phyloP scores from a whole-genome alignment of 2,888 invertebrate species.

The Phortica magna region DNA sequence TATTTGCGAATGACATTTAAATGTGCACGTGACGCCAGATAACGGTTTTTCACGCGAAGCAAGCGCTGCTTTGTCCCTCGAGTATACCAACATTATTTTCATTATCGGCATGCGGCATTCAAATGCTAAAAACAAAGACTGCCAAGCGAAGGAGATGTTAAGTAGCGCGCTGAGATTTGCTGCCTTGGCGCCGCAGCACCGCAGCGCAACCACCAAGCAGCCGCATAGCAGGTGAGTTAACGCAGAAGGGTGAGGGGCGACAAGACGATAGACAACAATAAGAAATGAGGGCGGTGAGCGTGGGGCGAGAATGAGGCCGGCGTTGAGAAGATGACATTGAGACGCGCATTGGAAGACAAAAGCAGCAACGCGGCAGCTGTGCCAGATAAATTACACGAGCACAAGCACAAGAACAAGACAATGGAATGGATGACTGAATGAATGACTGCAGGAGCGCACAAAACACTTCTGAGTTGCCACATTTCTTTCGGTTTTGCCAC shows the following conservation, averaged over 20 bases:
- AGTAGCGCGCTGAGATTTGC: constrained; percentile 52
- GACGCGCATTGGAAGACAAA: constrained; percentile 51
- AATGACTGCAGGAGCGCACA: constrained; percentile 51
- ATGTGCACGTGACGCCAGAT: neutral
- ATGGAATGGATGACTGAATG: constrained; percentile 38
- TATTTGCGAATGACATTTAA: neutral
- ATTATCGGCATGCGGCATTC: constrained; percentile 55
- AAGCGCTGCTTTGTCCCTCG: neutral
- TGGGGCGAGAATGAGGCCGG: constrained; percentile 6
- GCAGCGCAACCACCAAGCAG: neutral
- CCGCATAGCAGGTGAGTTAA: neutral
- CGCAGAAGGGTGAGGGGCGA: neutral
- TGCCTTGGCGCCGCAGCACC: neutral
- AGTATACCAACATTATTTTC: constrained; percentile 53
- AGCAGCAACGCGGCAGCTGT: constrained; percentile 28
- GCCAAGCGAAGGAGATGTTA: constrained; percentile 55
- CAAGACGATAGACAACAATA: neutral
- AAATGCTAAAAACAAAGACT: constrained; percentile 42
- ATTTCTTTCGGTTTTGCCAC: neutral
- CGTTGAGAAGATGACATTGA: constrained; percentile 41
- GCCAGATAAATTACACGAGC: constrained; percentile 50
- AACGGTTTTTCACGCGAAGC: neutral
- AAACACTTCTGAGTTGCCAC: constrained; percentile 21
- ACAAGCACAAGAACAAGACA: constrained; percentile 41
- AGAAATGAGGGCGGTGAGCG: neutral